Base-by-base conservation (phyloP, 2,888 invertebrate genomes). In the Agrilus cyanescens region DNA sequence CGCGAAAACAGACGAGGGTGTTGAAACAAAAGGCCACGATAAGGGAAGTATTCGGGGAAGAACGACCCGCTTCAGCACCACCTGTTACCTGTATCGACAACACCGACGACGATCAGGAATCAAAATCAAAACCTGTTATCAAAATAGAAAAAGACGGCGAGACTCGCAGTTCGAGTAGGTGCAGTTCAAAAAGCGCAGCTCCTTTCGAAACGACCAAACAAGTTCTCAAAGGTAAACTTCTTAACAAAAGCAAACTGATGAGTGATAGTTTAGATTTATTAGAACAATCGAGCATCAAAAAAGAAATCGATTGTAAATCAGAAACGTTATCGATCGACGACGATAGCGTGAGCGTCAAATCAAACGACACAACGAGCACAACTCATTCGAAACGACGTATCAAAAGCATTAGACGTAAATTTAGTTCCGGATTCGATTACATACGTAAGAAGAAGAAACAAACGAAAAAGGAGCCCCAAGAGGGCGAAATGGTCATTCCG, bases 401-500 rank as follows among this genome's bases (percentile, higher is more conserved):
- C 43, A 69, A 80, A 32, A 78, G 77, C 52, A 76, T 78, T n/a
- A 67, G 84, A 54, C 70, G 84, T 51, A 85, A 85, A 68, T 80
- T 84, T 58, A 82, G 83, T 56, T 85, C 85, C 12, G 86, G 86
- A 6, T 90, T 90, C 63, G 90, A 90, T 70, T 90, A 90, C 52
- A 86, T 90, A 47, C 72, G 88, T 30, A 90, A 90, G 59, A 89
- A 88, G 70, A 90, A 90, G 64, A 86, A 86, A 59, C 75, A 78
- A 35, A 66, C 71, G 2, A 68, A 72, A 53, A 76, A 77, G 58
- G 80, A 80, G 49, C 44, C 53, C 41, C 45, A 57, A 50, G 45
- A 56, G 48, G 42, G 53, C 50, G 46, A 50, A 25, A 12, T 29
- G 32, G n/a, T 43, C n/a, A 51, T 56, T 49, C 61, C 67, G 53